Evolutionary conservation across 1,140 invertebrate genomes (phyloP).

Genomic region (Drosophila setifemur): DNA sequence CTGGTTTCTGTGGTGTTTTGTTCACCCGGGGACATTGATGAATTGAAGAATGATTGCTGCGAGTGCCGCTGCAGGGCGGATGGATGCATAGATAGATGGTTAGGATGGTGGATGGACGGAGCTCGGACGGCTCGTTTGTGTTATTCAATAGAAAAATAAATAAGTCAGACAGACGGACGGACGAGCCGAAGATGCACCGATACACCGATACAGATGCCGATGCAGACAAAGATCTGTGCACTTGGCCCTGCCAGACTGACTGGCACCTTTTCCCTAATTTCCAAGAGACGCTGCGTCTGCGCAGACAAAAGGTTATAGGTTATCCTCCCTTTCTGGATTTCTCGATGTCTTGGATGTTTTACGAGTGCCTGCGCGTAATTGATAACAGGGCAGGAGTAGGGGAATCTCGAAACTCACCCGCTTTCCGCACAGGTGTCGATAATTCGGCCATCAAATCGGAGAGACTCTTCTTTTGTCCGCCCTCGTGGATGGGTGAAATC

Average conservation of each 20-base stretch:
- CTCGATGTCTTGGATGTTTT: background rate
- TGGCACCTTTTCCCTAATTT: slow-evolving; percentile 71
- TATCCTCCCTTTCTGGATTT: background rate
- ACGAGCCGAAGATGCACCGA: background rate
- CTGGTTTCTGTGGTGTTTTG: slow-evolving; percentile 23
- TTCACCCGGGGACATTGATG: slow-evolving; percentile 62
- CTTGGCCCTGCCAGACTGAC: slow-evolving; percentile 70
- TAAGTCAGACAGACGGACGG: slow-evolving; percentile 52
- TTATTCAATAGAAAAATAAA: slow-evolving; percentile 77
- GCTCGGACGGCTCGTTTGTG: slow-evolving; percentile 49
- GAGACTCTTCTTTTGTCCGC: slow-evolving; percentile 89
- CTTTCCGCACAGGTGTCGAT: slow-evolving; percentile 82
- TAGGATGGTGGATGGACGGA: slow-evolving; percentile 4
- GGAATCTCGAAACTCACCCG: slow-evolving; percentile 66
- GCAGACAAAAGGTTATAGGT: background rate
- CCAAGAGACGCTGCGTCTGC: slow-evolving; percentile 46
- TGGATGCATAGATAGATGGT: background rate
- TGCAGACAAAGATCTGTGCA: slow-evolving; percentile 23
- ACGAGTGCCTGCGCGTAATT: slow-evolving; percentile 43
- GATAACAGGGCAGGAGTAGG: slow-evolving; percentile 42
- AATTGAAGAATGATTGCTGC: slow-evolving; percentile 79
- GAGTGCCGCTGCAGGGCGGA: slow-evolving; percentile 60
- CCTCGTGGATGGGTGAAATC: slow-evolving; percentile 88
- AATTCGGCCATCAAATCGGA: slow-evolving; percentile 88
- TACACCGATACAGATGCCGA: background rate